Base-by-base conservation (phyloP, 2,888 invertebrate species). In the Drosophila aldrichi region DNA sequence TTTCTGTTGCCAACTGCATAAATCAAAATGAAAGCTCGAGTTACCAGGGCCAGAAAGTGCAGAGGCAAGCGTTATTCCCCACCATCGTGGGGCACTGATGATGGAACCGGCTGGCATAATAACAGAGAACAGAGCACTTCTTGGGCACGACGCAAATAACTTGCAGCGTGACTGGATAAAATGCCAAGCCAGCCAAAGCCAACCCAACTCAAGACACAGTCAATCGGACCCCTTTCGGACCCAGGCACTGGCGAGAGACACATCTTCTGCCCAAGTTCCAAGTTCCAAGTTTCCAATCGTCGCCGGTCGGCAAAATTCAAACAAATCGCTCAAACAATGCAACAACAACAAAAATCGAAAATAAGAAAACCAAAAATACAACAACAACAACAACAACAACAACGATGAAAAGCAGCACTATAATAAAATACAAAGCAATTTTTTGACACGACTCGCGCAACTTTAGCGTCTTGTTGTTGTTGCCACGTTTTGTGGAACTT, bases 321-420 rank as follows among this genome's bases (percentile, higher is more conserved):
- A 87, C 85, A 89, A 85, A 86, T 83, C 89, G 84, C 81, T 83
- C 87, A 86, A 82, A 86, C 86, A 84, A 84, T 86, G 81, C 86
- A 66, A 64, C 75, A 66, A 64, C 75, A 79, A 59, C 51, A 60
- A 67, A 57, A 69, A 43, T 55, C 29, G 34, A 56, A n/a, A 54
- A 55, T 38, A 57, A 66, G 63, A 74, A 49, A 61, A 52, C 20
- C 16, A 40, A 36, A 54, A 71, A 70, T 58, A 46, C 8, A 16
- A 14, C 20, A 44, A 20, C 10, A 44, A 29, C 29, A 29, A 29
- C 25, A 25, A 14, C 20, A 44, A 44, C 7, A 12, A 12, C 3
- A 22, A 12, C 3, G 14, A 5, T 10, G 41, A 59, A 55, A 57
- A 62, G 62, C 38, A n/a, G 22, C 16, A 36, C 18, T 34, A 48